Evolutionary conservation across 2,113 vertebrate genomes (phyloP).

Genomic region (Ceuthmochares aereus): DNA sequence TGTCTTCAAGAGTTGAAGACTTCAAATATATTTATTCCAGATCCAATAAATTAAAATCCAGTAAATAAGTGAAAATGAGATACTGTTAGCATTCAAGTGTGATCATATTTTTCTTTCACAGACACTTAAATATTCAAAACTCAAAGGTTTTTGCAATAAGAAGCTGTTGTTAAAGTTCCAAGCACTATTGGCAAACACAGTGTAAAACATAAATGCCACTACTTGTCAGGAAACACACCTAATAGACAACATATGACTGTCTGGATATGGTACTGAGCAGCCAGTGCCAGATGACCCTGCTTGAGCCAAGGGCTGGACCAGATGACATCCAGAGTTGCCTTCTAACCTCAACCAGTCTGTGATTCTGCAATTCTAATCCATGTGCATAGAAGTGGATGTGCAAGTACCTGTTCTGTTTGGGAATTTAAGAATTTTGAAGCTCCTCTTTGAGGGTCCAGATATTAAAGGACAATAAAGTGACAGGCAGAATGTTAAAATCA

Average conservation of each 20-base stretch:
- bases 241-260: not conserved
- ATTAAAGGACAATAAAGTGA: not conserved
- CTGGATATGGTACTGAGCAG: not conserved
- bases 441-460: not conserved
- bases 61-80: not conserved
- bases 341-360: not conserved
- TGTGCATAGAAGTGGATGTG: not conserved
- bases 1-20: not conserved
- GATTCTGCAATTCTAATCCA: not conserved
- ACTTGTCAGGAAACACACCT: not conserved
- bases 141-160: not conserved
- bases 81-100: not conserved
- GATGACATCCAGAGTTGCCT: not conserved
- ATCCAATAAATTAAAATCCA: not conserved
- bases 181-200: not conserved
- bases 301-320: not conserved
- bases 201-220: not conserved
- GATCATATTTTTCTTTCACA: not conserved
- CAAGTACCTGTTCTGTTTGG: not conserved
- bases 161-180: not conserved
- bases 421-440: not conserved
- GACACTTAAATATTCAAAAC: not conserved
- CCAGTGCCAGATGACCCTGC: not conserved
- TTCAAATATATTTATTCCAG: not conserved
- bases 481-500: not conserved